Evolutionary conservation across 1,140 invertebrate genomes (phyloP).

Genomic region (Uloborus diversus): DNA sequence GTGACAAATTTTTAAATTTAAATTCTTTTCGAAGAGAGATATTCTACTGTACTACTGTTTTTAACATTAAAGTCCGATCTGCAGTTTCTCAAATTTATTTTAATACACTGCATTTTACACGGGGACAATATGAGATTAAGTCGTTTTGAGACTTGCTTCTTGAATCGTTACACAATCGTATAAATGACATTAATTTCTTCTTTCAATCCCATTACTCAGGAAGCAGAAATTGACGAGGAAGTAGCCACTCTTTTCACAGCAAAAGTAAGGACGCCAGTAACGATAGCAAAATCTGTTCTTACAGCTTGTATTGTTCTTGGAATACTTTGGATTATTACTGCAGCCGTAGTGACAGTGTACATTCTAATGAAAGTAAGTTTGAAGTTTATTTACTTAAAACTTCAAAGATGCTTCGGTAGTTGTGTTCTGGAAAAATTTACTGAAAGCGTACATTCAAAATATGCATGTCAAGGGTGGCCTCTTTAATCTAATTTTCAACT

Average conservation of each 20-base stretch:
- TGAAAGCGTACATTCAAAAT: not conserved
- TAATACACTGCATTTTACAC: too few species aligned
- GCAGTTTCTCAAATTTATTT: too few species aligned
- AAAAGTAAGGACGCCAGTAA: constrained; percentile 37
- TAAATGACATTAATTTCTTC: too few species aligned
- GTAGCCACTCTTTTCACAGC: constrained; percentile 8
- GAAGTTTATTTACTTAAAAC: not conserved
- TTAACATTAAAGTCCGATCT: too few species aligned
- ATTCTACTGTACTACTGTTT: too few species aligned
- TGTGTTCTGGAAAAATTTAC: not conserved
- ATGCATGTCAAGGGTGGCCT: not conserved
- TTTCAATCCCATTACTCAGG: constrained; percentile 13
- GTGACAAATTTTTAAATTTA: too few species aligned
- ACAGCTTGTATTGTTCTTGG: constrained; percentile 48
- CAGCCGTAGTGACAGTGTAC: constrained; percentile 33
- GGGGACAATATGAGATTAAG: too few species aligned
- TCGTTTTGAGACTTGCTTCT: too few species aligned
- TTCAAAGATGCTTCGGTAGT: not conserved
- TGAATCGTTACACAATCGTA: too few species aligned
- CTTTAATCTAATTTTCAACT: not conserved
- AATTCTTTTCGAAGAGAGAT: too few species aligned
- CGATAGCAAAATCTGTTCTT: constrained; percentile 31
- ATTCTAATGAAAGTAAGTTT: constrained; percentile 42
- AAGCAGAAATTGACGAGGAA: constrained; percentile 17
- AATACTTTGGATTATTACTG: constrained; percentile 42